Base-by-base conservation (phyloP, 2,797 vertebrate genomes). In the Gila robusta region DNA sequence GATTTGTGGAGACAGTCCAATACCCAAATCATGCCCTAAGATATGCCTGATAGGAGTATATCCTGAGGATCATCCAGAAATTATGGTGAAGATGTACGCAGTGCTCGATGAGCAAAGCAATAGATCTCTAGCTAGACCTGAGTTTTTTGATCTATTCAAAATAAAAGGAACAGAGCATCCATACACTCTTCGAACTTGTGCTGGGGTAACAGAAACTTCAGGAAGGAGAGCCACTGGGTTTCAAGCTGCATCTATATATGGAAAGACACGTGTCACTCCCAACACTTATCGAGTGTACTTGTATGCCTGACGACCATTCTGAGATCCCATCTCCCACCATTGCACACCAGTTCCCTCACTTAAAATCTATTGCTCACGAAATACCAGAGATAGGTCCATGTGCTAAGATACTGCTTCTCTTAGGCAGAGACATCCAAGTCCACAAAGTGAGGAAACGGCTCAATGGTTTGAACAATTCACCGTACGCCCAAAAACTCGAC, bases 1-100 rank as follows among this genome's bases (percentile, higher is more conserved):
- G n/a, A 73, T 28, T 49, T 73, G 44, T 49, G 23, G 44, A 49
- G 71, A 47, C 14, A 73, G 41, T 73, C n/a, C n/a, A 47, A 73
- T 73, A 73, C 41, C n/a, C 41, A 73, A 49, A 17, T 47, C 23
- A 72, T 73, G n/a, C 44, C 21, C 44, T 28, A 74, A 74, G 7
- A 74, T 52, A 49, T 74, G 72, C 9, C 17, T 74, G 72, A 74
- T 52, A 52, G 6, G 7, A 74, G 72, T 74, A 28, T 28, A 49
- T 49, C 26, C n/a, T 32, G 72, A 74, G 26, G 41, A 3, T 8
- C 12, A 14, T 73, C 41, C 70, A n/a, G 41, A 73, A 6, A 19
- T 3, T 9, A 19, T 47, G 44, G 44, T 74, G 6, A 74, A 74
- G 16, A 74, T 49, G n/a, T 49, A 74, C 0, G 11, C 39, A n/a